These are phyloP conservation scores for Premnoplex brunnescens DNA, from an alignment of 2,797 vertebrate species.

Conservation along the genomic window DNA sequence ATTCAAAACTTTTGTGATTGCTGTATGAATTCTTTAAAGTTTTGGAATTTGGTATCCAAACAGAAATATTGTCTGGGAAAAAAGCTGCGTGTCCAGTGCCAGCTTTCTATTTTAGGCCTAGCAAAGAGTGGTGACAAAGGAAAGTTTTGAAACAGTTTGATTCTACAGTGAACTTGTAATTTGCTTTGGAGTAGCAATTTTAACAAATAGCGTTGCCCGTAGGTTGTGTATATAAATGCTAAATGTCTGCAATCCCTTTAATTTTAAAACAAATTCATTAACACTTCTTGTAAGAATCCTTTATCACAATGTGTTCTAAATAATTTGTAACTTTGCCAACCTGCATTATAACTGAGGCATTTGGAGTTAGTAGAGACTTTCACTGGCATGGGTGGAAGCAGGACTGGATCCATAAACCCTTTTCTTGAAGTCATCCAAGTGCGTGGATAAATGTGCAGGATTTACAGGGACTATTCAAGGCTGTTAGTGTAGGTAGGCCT, in stretches of 20 bases:
- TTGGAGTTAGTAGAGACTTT: not conserved
- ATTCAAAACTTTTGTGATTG: not conserved
- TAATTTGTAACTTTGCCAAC: not conserved
- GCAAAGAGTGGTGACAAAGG: not conserved
- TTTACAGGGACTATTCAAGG: not conserved
- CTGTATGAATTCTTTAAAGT: not conserved
- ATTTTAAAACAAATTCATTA: not conserved
- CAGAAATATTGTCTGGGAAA: not conserved
- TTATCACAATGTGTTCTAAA: not conserved
- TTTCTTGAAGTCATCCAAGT: not conserved
- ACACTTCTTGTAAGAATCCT: not conserved
- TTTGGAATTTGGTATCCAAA: not conserved
- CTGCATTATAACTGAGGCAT: not conserved
- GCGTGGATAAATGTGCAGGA: not conserved
- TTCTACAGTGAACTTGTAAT: not conserved
- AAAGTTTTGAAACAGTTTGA: not conserved
- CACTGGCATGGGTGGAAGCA: not conserved
- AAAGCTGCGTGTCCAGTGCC: not conserved
- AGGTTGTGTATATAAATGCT: not conserved
- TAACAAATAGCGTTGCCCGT: not conserved
- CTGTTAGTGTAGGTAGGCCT: not conserved
- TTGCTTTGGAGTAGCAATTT: not conserved
- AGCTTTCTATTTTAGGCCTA: not conserved
- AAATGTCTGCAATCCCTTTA: not conserved
- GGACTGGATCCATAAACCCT: not conserved